Conservation (phyloP, 2,888 invertebrate species). For the Bellardia bayeri region DNA sequence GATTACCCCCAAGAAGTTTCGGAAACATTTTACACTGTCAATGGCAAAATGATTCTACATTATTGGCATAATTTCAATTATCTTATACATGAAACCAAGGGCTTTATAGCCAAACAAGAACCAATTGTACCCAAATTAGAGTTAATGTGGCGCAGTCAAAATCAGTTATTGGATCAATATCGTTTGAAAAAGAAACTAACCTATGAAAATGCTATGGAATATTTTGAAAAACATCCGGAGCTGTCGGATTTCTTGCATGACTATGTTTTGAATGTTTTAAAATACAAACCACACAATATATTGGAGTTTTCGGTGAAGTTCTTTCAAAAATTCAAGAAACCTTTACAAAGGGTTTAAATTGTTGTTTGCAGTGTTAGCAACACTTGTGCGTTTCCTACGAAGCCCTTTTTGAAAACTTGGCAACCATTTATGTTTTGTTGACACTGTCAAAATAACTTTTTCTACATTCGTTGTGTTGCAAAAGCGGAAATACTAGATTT, state of each 20-base stretch:
- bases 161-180: slow-evolving; percentile 74
- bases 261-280: slow-evolving; percentile 79
- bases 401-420: slow-evolving; percentile 8
- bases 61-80: slow-evolving; percentile 81
- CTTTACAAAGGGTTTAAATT: background rate
- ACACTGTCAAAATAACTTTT: slow-evolving; percentile 72
- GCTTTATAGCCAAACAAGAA: slow-evolving; percentile 73
- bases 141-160: slow-evolving; percentile 79
- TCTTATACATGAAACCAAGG: slow-evolving; percentile 78
- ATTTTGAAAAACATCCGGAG: slow-evolving; percentile 78
- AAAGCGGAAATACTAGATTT: background rate
- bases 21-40: slow-evolving; percentile 78
- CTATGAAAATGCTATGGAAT: slow-evolving; percentile 77
- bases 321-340: slow-evolving; percentile 78
- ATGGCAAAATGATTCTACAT: slow-evolving; percentile 79
- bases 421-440: slow-evolving; percentile 70
- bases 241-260: slow-evolving; percentile 80
- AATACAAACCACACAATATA: slow-evolving; percentile 80
- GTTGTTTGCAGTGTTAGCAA: background rate
- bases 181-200: slow-evolving; percentile 76
- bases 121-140: slow-evolving; percentile 78
- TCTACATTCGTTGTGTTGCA: background rate
- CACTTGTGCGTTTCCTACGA: background rate
- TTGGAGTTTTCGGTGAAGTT: slow-evolving; percentile 80
- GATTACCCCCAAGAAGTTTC: slow-evolving; percentile 79